Conservation (phyloP, 2,113 vertebrate species). For the Scatophagus argus region DNA sequence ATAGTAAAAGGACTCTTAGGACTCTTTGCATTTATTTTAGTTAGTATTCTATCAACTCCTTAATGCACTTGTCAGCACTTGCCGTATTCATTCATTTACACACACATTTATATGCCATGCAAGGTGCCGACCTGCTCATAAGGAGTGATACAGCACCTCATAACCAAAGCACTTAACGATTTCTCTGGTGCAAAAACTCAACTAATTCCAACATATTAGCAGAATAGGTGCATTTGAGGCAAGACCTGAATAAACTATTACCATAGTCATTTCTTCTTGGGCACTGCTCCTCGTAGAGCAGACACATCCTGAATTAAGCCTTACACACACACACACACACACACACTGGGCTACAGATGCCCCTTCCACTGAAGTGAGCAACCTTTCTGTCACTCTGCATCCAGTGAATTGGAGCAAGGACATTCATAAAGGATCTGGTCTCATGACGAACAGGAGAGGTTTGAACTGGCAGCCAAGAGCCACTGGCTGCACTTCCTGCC, state of each 20-base stretch:
- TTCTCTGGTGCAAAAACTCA: slow-evolving; percentile 1
- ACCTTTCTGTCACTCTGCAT: slow-evolving; percentile 51
- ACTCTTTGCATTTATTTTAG: no score
- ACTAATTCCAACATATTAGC: neutral
- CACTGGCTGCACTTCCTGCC: slow-evolving; percentile 76
- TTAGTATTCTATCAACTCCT: no score
- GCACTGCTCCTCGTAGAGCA: slow-evolving; percentile 25
- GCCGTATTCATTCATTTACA: no score
- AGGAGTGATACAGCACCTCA: no score
- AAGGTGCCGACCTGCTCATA: no score
- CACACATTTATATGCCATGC: no score
- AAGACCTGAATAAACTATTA: slow-evolving; percentile 3
- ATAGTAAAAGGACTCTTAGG: slow-evolving; percentile 1
- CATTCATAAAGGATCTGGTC: slow-evolving; percentile 64
- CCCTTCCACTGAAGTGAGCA: slow-evolving; percentile 31
- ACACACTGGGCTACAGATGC: slow-evolving; percentile 17
- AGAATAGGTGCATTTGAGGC: neutral
- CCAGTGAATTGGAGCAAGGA: slow-evolving; percentile 43
- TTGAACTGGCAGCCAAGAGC: slow-evolving; percentile 72
- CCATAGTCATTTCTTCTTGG: slow-evolving; percentile 21
- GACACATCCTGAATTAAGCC: slow-evolving; percentile 58
- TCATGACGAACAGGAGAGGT: slow-evolving; percentile 64
- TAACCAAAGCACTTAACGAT: no score
- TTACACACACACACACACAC: slow-evolving; percentile 30
- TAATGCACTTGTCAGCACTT: no score